Conservation (phyloP, 30 jellyfish, hydroid and myxozoan genomes). For the Aurelia aurita region DNA sequence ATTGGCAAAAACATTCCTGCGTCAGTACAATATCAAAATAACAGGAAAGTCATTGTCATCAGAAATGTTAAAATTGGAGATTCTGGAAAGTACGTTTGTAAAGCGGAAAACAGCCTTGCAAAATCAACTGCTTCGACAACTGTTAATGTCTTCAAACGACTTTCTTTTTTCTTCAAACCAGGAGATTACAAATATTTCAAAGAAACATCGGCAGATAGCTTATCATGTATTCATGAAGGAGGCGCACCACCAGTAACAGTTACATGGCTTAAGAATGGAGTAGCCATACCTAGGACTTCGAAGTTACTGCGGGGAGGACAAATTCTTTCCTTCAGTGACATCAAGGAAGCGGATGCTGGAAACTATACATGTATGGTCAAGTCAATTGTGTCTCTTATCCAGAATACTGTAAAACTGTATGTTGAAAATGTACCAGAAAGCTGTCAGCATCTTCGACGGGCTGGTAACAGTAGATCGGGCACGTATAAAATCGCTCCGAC, state of each 20-base stretch:
- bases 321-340: background rate
- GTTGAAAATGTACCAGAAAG: background rate
- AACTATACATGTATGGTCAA: background rate
- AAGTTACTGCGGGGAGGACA: background rate
- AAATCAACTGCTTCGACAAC: background rate
- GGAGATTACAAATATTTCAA: background rate
- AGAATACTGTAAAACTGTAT: no score
- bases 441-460: background rate
- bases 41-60: background rate
- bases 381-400: background rate
- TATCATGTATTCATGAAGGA: background rate
- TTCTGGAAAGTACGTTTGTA: background rate
- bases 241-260: slow-evolving; percentile 5
- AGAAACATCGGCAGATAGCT: background rate
- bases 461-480: background rate
- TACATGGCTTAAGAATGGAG: slow-evolving; percentile 1
- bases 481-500: background rate
- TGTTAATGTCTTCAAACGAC: background rate
- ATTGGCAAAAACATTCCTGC: background rate
- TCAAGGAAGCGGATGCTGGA: background rate
- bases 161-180: background rate
- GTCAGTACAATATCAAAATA: background rate
- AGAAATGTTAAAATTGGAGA: background rate
- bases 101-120: no score
- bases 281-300: background rate